phyloP scores from a whole-genome alignment of 2,888 invertebrate genomes.

The Miltochrista miniata region DNA sequence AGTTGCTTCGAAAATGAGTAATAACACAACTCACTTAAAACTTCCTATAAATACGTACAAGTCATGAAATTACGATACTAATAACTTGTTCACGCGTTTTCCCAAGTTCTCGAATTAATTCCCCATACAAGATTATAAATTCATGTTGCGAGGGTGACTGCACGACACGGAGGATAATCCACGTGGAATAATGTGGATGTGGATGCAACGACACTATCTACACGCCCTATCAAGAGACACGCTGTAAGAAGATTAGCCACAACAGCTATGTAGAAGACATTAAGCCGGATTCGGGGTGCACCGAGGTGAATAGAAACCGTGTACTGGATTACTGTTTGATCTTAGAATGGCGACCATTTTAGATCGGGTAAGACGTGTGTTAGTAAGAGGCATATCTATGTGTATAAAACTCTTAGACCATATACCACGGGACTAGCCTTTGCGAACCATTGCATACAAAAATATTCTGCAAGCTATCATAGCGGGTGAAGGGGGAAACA shows the following conservation, averaged over 20 bases:
- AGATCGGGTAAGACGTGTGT: too few relatives aligned
- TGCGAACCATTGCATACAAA: too few relatives aligned
- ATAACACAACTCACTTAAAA: not conserved
- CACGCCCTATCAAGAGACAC: conserved; percentile 48
- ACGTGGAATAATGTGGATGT: conserved; percentile 58
- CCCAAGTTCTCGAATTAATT: conserved; percentile 43
- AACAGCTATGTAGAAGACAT: conserved; percentile 44
- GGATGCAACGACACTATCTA: conserved; percentile 61
- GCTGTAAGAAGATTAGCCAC: conserved; percentile 61
- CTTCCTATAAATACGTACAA: not conserved
- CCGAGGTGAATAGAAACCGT: conserved; percentile 34
- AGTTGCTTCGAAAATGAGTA: not conserved
- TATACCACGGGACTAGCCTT: too few relatives aligned
- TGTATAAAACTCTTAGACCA: too few relatives aligned
- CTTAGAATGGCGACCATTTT: conserved; percentile 16
- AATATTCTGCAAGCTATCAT: too few relatives aligned
- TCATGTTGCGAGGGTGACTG: conserved; percentile 42
- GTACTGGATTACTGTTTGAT: conserved; percentile 33
- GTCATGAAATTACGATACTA: conserved; percentile 1
- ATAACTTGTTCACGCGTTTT: conserved; percentile 6
- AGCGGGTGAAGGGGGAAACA: too few relatives aligned
- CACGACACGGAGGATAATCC: conserved; percentile 61
- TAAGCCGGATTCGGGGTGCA: conserved; percentile 37
- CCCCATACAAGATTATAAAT: conserved; percentile 49
- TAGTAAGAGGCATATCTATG: too few relatives aligned